These are phyloP conservation scores for Parnassius glacialis DNA, from an alignment of 2,888 invertebrate species.

Conservation along the genomic window DNA sequence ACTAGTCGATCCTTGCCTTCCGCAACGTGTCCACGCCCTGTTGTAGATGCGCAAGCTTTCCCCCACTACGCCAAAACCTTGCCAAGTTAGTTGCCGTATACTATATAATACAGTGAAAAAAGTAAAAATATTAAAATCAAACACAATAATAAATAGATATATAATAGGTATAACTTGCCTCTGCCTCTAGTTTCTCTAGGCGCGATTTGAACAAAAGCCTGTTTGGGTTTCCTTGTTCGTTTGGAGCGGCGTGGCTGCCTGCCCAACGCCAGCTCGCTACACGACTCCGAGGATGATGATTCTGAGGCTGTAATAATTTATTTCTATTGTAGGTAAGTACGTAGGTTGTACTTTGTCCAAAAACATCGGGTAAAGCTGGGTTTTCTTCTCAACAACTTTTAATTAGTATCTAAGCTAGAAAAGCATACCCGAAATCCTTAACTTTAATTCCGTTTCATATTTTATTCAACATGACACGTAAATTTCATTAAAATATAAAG, in stretches of 20 bases:
- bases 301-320: conserved; percentile 46
- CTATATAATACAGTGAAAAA: no score
- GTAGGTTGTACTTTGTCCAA: no score
- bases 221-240: conserved; percentile 67
- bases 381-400: no score
- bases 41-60: no score
- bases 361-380: no score
- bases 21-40: no score
- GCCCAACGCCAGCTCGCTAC: conserved; percentile 59
- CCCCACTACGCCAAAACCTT: no score
- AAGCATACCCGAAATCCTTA: not conserved
- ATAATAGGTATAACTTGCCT: conserved; percentile 36
- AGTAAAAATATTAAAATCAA: not conserved
- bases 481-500: conserved; percentile 1
- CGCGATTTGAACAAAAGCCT: conserved; percentile 69
- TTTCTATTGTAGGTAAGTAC: no score
- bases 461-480: conserved; percentile 10
- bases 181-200: conserved; percentile 60
- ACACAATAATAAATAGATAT: not conserved
- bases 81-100: no score
- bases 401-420: no score
- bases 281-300: conserved; percentile 68
- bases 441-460: not conserved
- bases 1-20: no score
- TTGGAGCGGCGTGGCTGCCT: conserved; percentile 70